These are phyloP conservation scores for Priocnemis perturbator DNA, from an alignment of 2,888 invertebrate species.

Conservation along the genomic window DNA sequence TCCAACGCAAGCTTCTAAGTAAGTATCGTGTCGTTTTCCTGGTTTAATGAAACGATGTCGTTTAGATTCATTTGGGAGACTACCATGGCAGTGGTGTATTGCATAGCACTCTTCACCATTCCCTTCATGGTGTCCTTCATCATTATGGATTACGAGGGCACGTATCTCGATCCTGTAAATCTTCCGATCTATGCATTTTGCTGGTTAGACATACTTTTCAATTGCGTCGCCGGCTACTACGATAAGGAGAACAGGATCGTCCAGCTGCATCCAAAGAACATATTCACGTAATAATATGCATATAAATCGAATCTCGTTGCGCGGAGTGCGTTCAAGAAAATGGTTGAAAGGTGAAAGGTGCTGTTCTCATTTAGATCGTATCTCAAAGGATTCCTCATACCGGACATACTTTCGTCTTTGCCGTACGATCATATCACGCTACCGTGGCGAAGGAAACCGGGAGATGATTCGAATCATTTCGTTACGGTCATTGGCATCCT, in stretches of 20 bases:
- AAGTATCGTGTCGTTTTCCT: neutral
- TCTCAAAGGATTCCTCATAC: conserved; percentile 53
- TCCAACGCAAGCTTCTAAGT: too few relatives aligned
- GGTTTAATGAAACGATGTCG: too few relatives aligned
- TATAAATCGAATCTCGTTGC: neutral
- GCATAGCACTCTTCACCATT: conserved; percentile 63
- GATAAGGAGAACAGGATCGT: conserved; percentile 44
- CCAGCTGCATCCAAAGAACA: conserved; percentile 53
- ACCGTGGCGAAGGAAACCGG: conserved; percentile 62
- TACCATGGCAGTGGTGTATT: conserved; percentile 62
- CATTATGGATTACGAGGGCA: conserved; percentile 58
- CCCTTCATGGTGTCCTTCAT: conserved; percentile 66
- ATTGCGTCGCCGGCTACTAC: conserved; percentile 63
- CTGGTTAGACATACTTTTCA: conserved; percentile 66
- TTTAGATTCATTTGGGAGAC: conserved; percentile 67
- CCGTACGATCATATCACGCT: conserved; percentile 67
- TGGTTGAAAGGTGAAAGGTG: neutral
- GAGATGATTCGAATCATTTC: conserved; percentile 31
- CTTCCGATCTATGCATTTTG: conserved; percentile 61
- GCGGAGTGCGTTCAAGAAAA: neutral
- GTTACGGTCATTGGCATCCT: conserved; percentile 58
- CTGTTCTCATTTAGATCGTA: conserved; percentile 52
- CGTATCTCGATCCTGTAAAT: conserved; percentile 60
- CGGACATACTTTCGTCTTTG: conserved; percentile 66
- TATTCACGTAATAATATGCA: conserved; percentile 57